Evolutionary conservation across 2,113 vertebrate genomes (phyloP), one percentile per base, ranked within the genome.

Genomic region (Mormoops blainvillei): DNA sequence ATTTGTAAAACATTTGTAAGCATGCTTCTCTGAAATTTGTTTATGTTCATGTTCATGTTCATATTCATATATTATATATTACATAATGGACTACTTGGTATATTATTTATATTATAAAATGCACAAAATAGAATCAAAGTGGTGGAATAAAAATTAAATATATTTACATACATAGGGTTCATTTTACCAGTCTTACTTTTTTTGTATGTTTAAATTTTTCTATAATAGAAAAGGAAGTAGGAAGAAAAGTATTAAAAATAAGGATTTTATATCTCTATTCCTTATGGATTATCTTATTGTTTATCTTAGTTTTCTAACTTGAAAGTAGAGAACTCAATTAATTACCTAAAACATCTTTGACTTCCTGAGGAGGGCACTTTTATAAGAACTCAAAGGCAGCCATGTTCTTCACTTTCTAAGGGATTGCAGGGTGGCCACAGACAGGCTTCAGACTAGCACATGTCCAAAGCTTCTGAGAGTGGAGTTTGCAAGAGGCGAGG

Each of bases 141-240:
- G 16, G 45, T 65, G 5, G 78, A 83, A 71, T 91, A 88, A 78
- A 95, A 91, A 82, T 89, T 54, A n/a, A 94, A 83, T 54, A 54
- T 58, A 80, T 84, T 38, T 71, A 20, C 36, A 15, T 41, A 52
- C 1, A 15, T 58, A 38, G 16, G 15, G 0, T 80, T 92, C 4
- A 67, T 89, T 86, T 87, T 84, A 70, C 12, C 12, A 54, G 13
- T 58, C 10, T 92, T 68, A 41, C 24, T 70, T 94, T 85, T 87
- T 91, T 80, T 56, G 11, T 26, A 76, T 52, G 13, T 82, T 91
- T 93, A 15, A 36, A 16, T 31, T 67, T 89, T 87, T 78, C 63
- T 22, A 26, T 18, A 80, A 41, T 96, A 56, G 33, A 68, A 89
- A 56, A 80, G 68, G 15, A 86, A 78, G 20, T 26, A 28, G 14